Evolutionary conservation across 2,113 vertebrate genomes (phyloP).

Genomic region (Neotragus pygmaeus): DNA sequence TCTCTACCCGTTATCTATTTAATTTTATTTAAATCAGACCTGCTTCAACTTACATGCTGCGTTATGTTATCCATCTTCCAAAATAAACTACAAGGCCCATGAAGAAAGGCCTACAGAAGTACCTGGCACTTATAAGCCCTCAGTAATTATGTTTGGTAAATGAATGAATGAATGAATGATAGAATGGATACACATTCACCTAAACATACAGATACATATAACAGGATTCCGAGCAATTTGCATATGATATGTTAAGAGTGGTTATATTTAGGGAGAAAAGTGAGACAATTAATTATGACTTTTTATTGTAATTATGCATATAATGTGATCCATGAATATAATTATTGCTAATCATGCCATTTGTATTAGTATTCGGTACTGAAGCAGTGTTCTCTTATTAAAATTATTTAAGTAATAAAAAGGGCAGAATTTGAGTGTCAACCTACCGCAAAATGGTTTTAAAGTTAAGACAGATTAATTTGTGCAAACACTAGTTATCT

Average conservation of each 20-base stretch:
- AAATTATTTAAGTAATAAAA: background rate
- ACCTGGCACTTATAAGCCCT: background rate
- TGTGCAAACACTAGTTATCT: background rate
- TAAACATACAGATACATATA: background rate
- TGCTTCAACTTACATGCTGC: background rate
- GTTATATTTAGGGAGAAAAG: background rate
- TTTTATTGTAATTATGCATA: background rate
- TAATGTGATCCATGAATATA: background rate
- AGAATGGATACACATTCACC: background rate
- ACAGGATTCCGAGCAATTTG: background rate
- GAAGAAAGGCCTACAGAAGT: background rate
- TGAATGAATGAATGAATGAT: background rate
- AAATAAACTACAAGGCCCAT: background rate
- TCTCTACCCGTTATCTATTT: background rate
- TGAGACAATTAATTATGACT: background rate
- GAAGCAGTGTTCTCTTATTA: background rate
- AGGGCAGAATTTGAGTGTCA: background rate
- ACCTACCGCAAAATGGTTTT: background rate
- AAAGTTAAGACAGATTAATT: slow-evolving; percentile 27
- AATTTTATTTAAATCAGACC: background rate
- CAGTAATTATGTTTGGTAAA: background rate
- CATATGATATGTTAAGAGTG: background rate
- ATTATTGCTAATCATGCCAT: background rate
- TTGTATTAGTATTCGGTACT: background rate
- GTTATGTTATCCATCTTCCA: background rate